Evolutionary conservation across 2,113 vertebrate genomes (phyloP).

Genomic region (Forbesichthys agassizii): DNA sequence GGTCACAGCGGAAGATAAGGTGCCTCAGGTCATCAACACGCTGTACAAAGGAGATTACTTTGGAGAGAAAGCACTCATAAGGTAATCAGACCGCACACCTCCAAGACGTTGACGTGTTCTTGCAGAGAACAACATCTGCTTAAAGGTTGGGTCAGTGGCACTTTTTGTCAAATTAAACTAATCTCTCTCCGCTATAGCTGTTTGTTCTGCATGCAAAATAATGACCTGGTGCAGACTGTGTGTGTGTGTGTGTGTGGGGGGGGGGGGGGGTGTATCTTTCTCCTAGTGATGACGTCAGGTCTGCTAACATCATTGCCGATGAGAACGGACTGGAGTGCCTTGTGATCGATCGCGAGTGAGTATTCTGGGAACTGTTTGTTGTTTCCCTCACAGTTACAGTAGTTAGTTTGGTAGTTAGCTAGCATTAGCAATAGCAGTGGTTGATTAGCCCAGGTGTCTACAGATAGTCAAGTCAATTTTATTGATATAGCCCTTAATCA

Average conservation of each 20-base stretch:
- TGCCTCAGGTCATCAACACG: slow-evolving; percentile 75
- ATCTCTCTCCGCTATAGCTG: no score
- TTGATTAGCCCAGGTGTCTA: no score
- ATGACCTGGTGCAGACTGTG: no score
- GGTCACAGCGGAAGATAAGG: slow-evolving; percentile 62
- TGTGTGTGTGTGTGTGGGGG: no score
- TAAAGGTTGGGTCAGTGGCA: no score
- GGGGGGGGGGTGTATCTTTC: not conserved
- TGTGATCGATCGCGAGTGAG: slow-evolving; percentile 80
- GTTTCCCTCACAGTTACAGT: not conserved
- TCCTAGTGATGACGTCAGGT: slow-evolving; percentile 75
- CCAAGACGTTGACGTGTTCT: not conserved
- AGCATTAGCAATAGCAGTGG: not conserved
- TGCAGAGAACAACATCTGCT: not conserved
- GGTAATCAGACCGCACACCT: slow-evolving; percentile 46
- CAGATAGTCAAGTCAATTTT: no score
- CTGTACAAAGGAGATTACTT: slow-evolving; percentile 79
- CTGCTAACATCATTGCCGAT: slow-evolving; percentile 79
- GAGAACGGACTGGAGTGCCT: slow-evolving; percentile 79
- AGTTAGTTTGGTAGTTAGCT: not conserved
- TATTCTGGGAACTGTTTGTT: slow-evolving; percentile 5
- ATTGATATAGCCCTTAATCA: no score
- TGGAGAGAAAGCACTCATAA: slow-evolving; percentile 80
- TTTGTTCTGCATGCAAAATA: no score
- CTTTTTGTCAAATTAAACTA: no score